phyloP scores from a whole-genome alignment of 2,888 invertebrate species.

The Cataglyphis cursor region DNA sequence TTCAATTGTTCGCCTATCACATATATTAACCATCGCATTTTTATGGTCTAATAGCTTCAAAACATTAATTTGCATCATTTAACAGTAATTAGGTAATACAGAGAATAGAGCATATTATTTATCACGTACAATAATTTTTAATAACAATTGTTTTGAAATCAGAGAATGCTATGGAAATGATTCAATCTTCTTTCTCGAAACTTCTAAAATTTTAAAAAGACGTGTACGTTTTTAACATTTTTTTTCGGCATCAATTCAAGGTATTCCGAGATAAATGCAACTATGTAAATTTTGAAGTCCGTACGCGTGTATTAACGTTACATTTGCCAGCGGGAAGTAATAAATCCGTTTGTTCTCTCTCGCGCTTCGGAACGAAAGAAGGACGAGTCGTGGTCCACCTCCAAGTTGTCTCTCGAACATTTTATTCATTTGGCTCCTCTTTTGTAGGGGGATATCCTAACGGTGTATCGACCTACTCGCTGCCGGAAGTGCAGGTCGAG shows the following conservation, averaged over 20 bases:
- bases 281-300: constrained; percentile 72
- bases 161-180: neutral
- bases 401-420: constrained; percentile 76
- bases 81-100: neutral
- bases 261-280: constrained; percentile 68
- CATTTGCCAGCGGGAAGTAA: constrained; percentile 75
- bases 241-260: constrained; percentile 54
- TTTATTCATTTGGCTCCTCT: constrained; percentile 78
- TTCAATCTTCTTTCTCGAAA: neutral
- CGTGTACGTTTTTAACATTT: constrained; percentile 16
- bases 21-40: constrained; percentile 1
- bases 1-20: neutral
- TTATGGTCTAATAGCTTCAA: neutral
- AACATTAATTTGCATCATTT: neutral
- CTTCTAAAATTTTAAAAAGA: neutral
- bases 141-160: neutral
- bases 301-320: constrained; percentile 72
- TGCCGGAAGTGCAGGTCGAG: constrained; percentile 72
- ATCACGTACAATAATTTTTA: neutral
- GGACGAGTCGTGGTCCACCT: constrained; percentile 75
- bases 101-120: neutral
- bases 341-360: constrained; percentile 77
- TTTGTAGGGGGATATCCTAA: constrained; percentile 79
- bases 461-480: constrained; percentile 83
- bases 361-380: constrained; percentile 68